These are phyloP conservation scores for Phthorimaea operculella DNA, from an alignment of 1,140 invertebrate genomes.

Conservation along the genomic window DNA sequence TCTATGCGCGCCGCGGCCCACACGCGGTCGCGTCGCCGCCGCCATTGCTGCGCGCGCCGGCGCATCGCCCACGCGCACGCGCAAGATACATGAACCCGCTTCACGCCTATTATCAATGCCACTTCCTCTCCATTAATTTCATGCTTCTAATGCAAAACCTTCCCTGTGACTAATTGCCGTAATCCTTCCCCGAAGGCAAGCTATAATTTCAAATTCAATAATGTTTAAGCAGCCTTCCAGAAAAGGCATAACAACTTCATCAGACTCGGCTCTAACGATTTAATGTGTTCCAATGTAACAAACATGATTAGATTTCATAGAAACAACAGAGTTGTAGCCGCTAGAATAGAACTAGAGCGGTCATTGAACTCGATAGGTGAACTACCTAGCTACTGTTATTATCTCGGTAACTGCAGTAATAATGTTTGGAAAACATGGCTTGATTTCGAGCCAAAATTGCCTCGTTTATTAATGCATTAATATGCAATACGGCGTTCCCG, in stretches of 20 bases:
- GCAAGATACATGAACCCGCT: constrained; percentile 20
- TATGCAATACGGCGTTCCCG: constrained; percentile 16
- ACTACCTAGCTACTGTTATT: constrained; percentile 37
- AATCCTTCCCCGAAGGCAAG: not conserved
- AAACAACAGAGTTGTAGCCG: constrained; percentile 38
- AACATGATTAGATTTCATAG: constrained; percentile 25
- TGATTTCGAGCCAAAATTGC: constrained; percentile 32
- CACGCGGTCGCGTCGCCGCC: constrained; percentile 11
- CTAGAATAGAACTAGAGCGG: constrained; percentile 58
- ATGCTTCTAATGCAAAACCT: constrained; percentile 4
- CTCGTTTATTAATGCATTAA: constrained; percentile 15
- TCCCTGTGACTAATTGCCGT: not conserved
- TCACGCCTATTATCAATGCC: constrained; percentile 14
- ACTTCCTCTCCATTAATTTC: constrained; percentile 5
- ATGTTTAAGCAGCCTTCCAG: no score
- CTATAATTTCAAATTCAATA: no score
- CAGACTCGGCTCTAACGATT: not conserved
- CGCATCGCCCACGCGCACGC: constrained; percentile 15
- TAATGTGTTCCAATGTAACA: not conserved
- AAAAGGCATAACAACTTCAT: constrained; percentile 1
- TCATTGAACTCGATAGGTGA: constrained; percentile 36
- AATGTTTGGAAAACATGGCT: constrained; percentile 43
- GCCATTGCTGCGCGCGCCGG: constrained; percentile 4
- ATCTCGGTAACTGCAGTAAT: constrained; percentile 47
- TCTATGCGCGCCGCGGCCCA: not conserved